These are phyloP conservation scores for Leptogaster cylindrica DNA, from an alignment of 2,888 invertebrate species.

Conservation along the genomic window DNA sequence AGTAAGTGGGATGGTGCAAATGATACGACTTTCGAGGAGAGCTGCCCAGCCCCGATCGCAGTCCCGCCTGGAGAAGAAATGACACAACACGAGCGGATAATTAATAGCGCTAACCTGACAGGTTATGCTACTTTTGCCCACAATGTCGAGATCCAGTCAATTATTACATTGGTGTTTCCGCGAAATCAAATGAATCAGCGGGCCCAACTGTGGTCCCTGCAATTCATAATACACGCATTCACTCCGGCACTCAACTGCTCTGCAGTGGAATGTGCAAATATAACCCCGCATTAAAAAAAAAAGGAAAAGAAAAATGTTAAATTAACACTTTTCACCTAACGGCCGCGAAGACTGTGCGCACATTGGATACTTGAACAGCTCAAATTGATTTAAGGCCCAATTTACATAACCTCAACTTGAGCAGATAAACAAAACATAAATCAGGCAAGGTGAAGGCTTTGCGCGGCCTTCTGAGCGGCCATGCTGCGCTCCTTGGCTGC, in stretches of 20 bases:
- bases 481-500: conserved; percentile 17
- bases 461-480: conserved; percentile 36
- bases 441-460: conserved; percentile 42
- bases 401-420: conserved; percentile 45
- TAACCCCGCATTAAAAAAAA: conserved; percentile 44
- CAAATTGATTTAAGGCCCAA: conserved; percentile 45
- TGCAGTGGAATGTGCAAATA: conserved; percentile 16
- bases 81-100: conserved; percentile 16
- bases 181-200: conserved; percentile 23
- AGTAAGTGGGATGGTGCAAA: no score
- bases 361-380: conserved; percentile 40
- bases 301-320: conserved; percentile 43
- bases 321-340: conserved; percentile 45
- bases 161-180: conserved; percentile 39
- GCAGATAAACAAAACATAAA: conserved; percentile 46
- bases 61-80: not conserved
- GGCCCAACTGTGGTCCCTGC: not conserved
- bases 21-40: not conserved
- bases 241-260: not conserved
- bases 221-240: not conserved
- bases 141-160: conserved; percentile 34
- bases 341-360: conserved; percentile 26
- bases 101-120: conserved; percentile 42
- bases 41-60: not conserved
- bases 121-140: conserved; percentile 21